A percentile compares a stretch with the other conserved stretches of the same genome.
phyloP scores from a whole-genome alignment of 2,888 invertebrate genomes.

The Periphyllus acericola region DNA sequence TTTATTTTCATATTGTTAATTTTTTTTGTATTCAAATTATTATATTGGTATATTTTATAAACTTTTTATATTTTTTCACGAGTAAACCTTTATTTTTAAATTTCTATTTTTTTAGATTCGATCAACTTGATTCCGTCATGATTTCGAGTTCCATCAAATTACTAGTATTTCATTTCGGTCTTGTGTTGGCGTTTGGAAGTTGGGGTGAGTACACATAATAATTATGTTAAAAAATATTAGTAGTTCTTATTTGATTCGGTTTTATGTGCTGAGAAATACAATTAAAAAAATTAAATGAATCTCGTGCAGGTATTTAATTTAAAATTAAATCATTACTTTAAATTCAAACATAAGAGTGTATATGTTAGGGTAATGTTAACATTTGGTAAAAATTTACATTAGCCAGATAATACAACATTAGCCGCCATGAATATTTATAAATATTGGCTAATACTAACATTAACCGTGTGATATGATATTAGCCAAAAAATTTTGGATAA shows the following conservation, averaged over 20 bases:
- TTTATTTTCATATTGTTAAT: not conserved
- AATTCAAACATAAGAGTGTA: too few species aligned
- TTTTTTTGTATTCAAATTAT: not conserved
- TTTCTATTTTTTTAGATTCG: slow-evolving; percentile 33
- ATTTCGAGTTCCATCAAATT: slow-evolving; percentile 40
- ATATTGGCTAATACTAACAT: too few species aligned
- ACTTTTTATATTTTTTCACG: not conserved
- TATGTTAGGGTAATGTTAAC: too few species aligned
- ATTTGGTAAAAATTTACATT: too few species aligned
- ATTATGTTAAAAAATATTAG: not conserved
- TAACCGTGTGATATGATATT: too few species aligned
- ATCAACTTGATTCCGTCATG: slow-evolving; percentile 14
- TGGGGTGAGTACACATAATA: slow-evolving; percentile 42
- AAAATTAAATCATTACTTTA: too few species aligned
- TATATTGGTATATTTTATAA: not conserved
- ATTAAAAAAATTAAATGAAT: too few species aligned
- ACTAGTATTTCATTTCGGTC: slow-evolving; percentile 26
- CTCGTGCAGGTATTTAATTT: too few species aligned
- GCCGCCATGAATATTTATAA: too few species aligned
- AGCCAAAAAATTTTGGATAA: too few species aligned
- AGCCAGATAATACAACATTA: too few species aligned
- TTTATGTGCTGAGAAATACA: not conserved
- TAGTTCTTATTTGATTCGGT: not conserved
- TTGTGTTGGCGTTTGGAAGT: slow-evolving; percentile 36
- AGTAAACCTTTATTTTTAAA: not conserved